These are phyloP conservation scores for Tetragonula carbonaria DNA, from an alignment of 2,888 invertebrate species.

Conservation along the genomic window DNA sequence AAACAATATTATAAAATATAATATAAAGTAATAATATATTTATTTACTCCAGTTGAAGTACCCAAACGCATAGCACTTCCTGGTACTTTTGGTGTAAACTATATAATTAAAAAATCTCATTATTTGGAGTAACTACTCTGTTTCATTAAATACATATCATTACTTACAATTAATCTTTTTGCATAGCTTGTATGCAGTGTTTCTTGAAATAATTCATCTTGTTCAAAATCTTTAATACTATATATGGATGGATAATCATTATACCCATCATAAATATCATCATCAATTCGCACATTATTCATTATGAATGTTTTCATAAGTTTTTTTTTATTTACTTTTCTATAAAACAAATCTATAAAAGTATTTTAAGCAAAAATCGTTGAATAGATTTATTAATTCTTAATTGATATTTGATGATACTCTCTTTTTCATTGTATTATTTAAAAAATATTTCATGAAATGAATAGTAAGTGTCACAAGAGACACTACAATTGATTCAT, in stretches of 20 bases:
- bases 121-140: background rate
- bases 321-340: background rate
- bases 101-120: constrained; percentile 24
- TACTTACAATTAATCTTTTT: constrained; percentile 88
- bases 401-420: background rate
- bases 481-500: constrained; percentile 4
- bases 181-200: constrained; percentile 91
- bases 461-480: background rate
- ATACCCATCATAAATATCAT: constrained; percentile 89
- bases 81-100: constrained; percentile 84
- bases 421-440: background rate
- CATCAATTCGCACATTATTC: constrained; percentile 82
- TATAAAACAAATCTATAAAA: background rate
- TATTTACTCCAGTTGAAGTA: constrained; percentile 85
- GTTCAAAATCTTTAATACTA: constrained; percentile 88
- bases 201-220: constrained; percentile 91
- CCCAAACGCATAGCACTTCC: constrained; percentile 85
- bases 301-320: constrained; percentile 23
- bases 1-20: background rate
- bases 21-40: background rate
- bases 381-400: constrained; percentile 1
- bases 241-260: constrained; percentile 88
- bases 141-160: background rate
- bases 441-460: background rate
- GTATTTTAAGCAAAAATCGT: background rate